phyloP scores from a whole-genome alignment of 2,113 vertebrate species.

The Thinocorus orbignyianus region DNA sequence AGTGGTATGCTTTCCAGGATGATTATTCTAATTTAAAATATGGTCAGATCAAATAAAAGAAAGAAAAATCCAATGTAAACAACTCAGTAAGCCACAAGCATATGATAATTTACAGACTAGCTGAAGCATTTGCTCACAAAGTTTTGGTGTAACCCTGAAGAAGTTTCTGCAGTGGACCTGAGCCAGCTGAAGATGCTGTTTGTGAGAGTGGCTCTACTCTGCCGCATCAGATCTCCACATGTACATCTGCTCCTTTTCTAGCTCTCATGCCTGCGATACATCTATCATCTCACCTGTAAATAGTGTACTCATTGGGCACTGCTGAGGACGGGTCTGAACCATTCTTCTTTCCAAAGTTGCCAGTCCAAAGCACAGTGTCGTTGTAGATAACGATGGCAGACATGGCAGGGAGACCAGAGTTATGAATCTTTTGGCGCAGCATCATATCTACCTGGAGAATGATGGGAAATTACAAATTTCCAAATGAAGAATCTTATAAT shows the following conservation, averaged over 20 bases:
- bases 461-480: too few species aligned
- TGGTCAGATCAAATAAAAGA: not conserved
- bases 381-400: slow-evolving; percentile 89
- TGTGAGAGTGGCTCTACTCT: rapidly evolving
- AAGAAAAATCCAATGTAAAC: not conserved
- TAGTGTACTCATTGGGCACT: slow-evolving; percentile 85
- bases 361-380: slow-evolving; percentile 90
- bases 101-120: not conserved
- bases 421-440: slow-evolving; percentile 75
- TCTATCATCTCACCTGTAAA: slow-evolving; percentile 83
- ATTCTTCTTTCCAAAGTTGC: slow-evolving; percentile 89
- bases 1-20: not conserved
- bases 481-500: not conserved
- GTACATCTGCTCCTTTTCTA: not conserved
- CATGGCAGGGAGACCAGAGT: slow-evolving; percentile 79
- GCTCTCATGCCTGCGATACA: too few species aligned
- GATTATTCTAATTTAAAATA: not conserved
- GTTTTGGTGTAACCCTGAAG: not conserved
- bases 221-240: not conserved
- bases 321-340: slow-evolving; percentile 79
- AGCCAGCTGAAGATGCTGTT: too few species aligned
- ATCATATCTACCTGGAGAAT: slow-evolving; percentile 79
- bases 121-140: not conserved
- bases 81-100: not conserved
- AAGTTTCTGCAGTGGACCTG: not conserved